phyloP scores from a whole-genome alignment of 2,888 invertebrate genomes.

The Sarcophaga caerulescens region DNA sequence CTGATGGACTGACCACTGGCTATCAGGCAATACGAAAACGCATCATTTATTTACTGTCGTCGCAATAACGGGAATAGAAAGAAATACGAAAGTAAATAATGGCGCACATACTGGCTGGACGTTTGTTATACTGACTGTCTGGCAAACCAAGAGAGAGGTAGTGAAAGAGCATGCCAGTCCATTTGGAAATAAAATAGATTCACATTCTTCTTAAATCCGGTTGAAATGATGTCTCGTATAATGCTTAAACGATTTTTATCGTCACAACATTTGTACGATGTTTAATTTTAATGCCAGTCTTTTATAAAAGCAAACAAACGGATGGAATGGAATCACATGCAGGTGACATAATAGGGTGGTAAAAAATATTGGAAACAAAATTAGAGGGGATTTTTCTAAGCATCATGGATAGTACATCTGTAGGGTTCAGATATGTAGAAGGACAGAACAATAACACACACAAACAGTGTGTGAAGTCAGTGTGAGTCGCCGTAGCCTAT shows the following conservation, averaged over 20 bases:
- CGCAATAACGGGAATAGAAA: not conserved
- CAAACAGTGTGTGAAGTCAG: too few species aligned
- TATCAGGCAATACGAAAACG: conserved; percentile 22
- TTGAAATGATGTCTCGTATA: conserved; percentile 7
- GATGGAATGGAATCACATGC: not conserved
- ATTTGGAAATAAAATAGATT: conserved; percentile 17
- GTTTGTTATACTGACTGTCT: too few species aligned
- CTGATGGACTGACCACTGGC: conserved; percentile 29
- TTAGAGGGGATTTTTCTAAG: too few species aligned
- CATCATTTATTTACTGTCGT: conserved; percentile 39
- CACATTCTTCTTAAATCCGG: conserved; percentile 16
- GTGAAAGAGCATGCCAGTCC: not conserved
- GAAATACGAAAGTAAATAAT: not conserved
- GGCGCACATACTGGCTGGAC: too few species aligned
- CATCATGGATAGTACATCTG: too few species aligned
- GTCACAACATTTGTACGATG: conserved; percentile 17
- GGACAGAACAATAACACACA: too few species aligned
- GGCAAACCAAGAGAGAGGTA: not conserved
- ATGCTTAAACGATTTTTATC: conserved; percentile 31
- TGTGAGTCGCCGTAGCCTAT: accelerated
- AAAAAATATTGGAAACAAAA: too few species aligned
- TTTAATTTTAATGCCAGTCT: conserved; percentile 13
- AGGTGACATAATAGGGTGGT: too few species aligned
- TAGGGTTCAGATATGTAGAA: too few species aligned
- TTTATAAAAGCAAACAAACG: not conserved